Evolutionary conservation across 2,113 vertebrate species (phyloP).

Genomic region (Thomomys bottae): DNA sequence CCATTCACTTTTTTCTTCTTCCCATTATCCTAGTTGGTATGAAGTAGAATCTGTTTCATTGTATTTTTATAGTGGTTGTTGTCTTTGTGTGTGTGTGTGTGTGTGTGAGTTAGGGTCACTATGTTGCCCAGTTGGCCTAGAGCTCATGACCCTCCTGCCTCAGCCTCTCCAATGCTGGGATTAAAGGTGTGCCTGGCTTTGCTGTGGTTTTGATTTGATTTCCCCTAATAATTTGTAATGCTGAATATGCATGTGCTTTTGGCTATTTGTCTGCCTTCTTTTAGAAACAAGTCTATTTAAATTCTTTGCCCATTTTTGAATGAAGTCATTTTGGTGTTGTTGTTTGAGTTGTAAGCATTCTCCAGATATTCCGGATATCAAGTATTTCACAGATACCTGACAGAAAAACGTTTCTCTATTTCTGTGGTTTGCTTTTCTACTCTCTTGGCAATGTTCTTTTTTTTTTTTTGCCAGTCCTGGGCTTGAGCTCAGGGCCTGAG

Average conservation of each 20-base stretch:
- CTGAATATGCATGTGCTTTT: background rate
- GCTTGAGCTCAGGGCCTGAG: too few species aligned
- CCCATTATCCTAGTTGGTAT: background rate
- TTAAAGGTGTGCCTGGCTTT: background rate
- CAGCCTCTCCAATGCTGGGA: background rate
- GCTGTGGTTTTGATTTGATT: background rate
- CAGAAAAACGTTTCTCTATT: background rate
- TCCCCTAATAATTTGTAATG: background rate
- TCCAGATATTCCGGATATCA: background rate
- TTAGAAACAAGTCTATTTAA: background rate
- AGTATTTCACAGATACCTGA: background rate
- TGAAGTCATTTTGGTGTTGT: background rate
- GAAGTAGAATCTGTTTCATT: background rate
- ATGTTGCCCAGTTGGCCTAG: background rate
- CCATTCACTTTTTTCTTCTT: background rate
- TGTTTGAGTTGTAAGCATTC: background rate
- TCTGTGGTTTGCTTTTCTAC: background rate
- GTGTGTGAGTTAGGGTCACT: background rate
- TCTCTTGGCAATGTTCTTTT: background rate
- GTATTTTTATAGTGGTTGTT: background rate
- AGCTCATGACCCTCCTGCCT: background rate
- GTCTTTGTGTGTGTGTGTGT: background rate
- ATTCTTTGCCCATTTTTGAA: background rate
- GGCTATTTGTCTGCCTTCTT: background rate
- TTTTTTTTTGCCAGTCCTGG: too few species aligned